phyloP scores from a whole-genome alignment of 2,797 vertebrate species.

The Graptemys geographica region DNA sequence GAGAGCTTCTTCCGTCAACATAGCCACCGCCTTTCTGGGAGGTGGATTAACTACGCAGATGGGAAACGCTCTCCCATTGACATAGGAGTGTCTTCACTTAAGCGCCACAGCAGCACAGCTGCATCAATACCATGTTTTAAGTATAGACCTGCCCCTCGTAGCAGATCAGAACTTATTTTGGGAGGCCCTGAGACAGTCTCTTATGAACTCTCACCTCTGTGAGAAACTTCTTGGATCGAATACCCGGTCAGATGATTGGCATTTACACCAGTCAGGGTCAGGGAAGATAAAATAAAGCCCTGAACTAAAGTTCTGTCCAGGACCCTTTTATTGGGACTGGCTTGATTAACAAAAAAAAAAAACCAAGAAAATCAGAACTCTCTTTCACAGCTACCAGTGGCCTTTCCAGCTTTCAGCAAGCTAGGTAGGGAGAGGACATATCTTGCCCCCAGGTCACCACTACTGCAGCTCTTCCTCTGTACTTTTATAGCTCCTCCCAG shows the following conservation, averaged over 20 bases:
- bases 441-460: constrained; percentile 46
- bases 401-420: background rate
- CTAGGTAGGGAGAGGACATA: constrained; percentile 12
- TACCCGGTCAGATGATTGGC: background rate
- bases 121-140: no score
- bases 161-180: background rate
- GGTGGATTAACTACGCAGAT: no score
- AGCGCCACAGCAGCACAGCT: no score
- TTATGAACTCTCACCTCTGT: background rate
- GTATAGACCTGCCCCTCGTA: background rate
- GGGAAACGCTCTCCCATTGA: no score
- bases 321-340: background rate
- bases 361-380: background rate
- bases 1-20: no score
- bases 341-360: background rate
- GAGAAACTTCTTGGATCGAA: background rate
- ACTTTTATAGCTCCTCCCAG: background rate
- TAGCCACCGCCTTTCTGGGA: no score
- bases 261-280: background rate
- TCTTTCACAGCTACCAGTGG: background rate
- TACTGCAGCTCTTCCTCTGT: constrained; percentile 63
- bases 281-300: background rate
- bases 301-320: background rate
- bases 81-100: no score
- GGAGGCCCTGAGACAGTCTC: background rate